These are phyloP conservation scores for Eclectus roratus DNA, from an alignment of 2,113 vertebrate genomes.

Conservation along the genomic window DNA sequence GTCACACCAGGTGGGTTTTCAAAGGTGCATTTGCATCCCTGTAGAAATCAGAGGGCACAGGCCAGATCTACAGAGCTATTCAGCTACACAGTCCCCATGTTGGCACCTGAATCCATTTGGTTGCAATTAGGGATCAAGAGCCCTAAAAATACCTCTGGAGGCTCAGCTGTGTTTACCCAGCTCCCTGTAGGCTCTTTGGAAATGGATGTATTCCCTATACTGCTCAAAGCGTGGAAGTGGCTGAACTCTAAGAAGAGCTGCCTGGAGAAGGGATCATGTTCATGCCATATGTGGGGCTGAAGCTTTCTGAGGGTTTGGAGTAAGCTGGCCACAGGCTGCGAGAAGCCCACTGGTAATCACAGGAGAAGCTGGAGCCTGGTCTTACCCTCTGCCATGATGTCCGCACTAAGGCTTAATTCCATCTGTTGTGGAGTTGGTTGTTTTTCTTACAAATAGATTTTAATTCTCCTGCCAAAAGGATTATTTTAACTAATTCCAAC, in stretches of 20 bases:
- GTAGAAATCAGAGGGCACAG: background rate
- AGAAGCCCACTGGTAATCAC: background rate
- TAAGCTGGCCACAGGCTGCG: background rate
- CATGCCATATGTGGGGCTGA: rapidly evolving
- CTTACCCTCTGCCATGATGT: background rate
- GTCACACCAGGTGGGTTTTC: background rate
- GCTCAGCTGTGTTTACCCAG: background rate
- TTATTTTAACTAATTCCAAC: background rate
- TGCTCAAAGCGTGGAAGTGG: rapidly evolving
- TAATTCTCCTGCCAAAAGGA: background rate
- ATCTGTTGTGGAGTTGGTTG: background rate
- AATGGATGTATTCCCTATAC: background rate
- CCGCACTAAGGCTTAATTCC: background rate
- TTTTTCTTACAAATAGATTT: background rate
- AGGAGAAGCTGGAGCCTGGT: background rate
- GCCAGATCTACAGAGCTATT: background rate
- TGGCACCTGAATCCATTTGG: background rate
- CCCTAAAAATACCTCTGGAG: background rate
- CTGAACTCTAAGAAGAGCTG: background rate
- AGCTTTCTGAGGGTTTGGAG: rapidly evolving
- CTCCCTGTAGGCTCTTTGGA: background rate
- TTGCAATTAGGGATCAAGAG: background rate
- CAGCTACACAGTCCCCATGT: background rate
- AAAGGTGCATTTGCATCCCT: background rate
- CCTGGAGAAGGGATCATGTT: background rate